Base-by-base conservation (phyloP, 2,113 vertebrate genomes). In the Melanocharis versteri region DNA sequence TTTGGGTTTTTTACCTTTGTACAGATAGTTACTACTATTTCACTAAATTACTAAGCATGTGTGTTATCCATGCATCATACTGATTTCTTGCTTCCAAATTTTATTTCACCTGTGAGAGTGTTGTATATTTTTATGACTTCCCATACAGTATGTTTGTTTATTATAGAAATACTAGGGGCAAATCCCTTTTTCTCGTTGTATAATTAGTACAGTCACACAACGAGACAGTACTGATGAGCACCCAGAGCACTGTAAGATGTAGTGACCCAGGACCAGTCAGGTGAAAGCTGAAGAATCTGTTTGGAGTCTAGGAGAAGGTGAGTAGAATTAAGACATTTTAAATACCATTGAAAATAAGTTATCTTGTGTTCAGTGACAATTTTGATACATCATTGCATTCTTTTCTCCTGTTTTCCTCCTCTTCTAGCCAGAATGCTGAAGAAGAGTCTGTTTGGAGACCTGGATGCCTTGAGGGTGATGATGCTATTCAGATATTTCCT, bases 271-370 rank as follows among this genome's bases (percentile, higher is more conserved):
- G 28, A 91, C 7, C 65, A 91, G 73, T 53, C 73, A 96, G 87
- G 50, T 94, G 81, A 95, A 95, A 91, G 18, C 73, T 95, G 94
- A 93, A 96, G 96, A 86, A 88, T 72, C 70, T 88, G 6, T 57
- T 64, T 91, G 87, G 57, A 93, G 58, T 85, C 31, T 54, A 72
- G 58, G 62, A 80, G 42, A 86, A 80, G 91, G 96, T 96, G 80
- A 96, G 95, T 96, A 80, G 56, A 72, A 90, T 40, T 69, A 65
- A 72, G 10, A 58, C 12, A 58, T 87, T 58, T 73, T 15, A 72
- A 90, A 39, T 82, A 21, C 10, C 13, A 33, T 14, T 87, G 11
- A 75, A 91, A 91, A 72, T 57, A 23, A 60, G 3, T 10, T 69
- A 37, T 58, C 18, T 93, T 94, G 8, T 3, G 1, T 79, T 91